Evolutionary conservation across 2,888 invertebrate species (phyloP).

Genomic region (Himalopsyche japonica): DNA sequence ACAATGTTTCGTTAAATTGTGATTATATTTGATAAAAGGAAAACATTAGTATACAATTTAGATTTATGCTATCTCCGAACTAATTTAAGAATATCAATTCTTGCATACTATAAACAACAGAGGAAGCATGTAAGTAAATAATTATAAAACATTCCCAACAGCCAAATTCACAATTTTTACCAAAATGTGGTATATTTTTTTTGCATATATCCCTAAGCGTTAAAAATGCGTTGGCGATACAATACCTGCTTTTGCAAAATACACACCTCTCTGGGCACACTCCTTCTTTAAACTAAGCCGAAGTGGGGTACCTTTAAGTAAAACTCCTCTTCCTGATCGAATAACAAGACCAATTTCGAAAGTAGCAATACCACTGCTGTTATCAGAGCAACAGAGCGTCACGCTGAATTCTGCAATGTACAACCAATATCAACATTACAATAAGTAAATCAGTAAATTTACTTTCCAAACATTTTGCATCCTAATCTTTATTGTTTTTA

Average conservation of each 20-base stretch:
- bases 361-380: slow-evolving; percentile 83
- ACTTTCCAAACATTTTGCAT: too few relatives aligned
- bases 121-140: background rate
- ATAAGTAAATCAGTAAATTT: too few relatives aligned
- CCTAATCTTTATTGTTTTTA: too few relatives aligned
- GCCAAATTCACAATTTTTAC: too few relatives aligned
- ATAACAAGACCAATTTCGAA: slow-evolving; percentile 86
- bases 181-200: background rate
- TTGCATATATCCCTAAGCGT: slow-evolving; percentile 52
- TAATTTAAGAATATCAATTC: too few relatives aligned
- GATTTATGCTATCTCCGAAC: too few relatives aligned
- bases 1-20: too few relatives aligned
- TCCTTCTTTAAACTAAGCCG: slow-evolving; percentile 87
- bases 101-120: too few relatives aligned
- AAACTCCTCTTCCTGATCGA: slow-evolving; percentile 76
- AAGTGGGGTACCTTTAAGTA: slow-evolving; percentile 85
- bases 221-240: slow-evolving; percentile 65
- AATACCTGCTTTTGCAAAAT: slow-evolving; percentile 66
- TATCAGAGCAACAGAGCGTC: slow-evolving; percentile 83
- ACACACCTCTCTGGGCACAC: slow-evolving; percentile 91
- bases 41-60: too few relatives aligned
- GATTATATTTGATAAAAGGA: too few relatives aligned
- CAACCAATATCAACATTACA: background rate
- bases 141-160: background rate
- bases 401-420: slow-evolving; percentile 78